phyloP scores from a whole-genome alignment of 2,888 invertebrate species.

The Lamproptera curius region DNA sequence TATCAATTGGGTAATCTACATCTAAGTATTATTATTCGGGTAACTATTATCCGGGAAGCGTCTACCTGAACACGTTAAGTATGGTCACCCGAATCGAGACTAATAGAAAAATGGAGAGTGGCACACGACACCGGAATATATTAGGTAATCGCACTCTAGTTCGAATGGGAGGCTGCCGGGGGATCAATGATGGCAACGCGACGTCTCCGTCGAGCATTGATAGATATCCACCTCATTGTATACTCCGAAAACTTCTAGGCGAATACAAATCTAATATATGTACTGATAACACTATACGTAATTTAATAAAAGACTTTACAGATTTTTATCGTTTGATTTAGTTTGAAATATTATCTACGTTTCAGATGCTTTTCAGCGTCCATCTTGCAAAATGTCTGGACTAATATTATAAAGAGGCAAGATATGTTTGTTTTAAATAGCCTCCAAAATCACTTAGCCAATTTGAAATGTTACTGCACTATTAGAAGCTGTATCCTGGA shows the following conservation, averaged over 20 bases:
- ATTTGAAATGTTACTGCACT: no score
- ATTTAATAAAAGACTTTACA: no score
- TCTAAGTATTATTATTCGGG: conserved; percentile 28
- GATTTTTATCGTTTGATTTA: no score
- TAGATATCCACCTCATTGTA: conserved; percentile 60
- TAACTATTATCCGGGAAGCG: conserved; percentile 23
- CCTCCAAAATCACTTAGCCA: no score
- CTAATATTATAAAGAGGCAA: no score
- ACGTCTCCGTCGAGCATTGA: conserved; percentile 54
- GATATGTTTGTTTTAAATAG: no score
- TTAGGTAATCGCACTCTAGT: conserved; percentile 66
- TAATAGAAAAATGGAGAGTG: conserved; percentile 63
- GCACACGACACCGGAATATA: conserved; percentile 68
- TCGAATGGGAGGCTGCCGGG: conserved; percentile 60
- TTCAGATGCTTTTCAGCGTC: no score
- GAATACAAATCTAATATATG: conserved; percentile 69
- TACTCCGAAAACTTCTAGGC: conserved; percentile 61
- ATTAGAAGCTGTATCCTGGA: no score
- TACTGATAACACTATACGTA: no score
- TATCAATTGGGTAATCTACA: background rate
- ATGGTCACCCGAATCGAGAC: conserved; percentile 12
- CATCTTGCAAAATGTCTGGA: no score
- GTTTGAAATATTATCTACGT: no score
- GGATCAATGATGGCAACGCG: conserved; percentile 62
- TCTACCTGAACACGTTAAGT: no score